Evolutionary conservation across 2,797 vertebrate genomes (phyloP), one percentile per base, ranked within the genome.

Genomic region (Chrysocyon brachyurus): DNA sequence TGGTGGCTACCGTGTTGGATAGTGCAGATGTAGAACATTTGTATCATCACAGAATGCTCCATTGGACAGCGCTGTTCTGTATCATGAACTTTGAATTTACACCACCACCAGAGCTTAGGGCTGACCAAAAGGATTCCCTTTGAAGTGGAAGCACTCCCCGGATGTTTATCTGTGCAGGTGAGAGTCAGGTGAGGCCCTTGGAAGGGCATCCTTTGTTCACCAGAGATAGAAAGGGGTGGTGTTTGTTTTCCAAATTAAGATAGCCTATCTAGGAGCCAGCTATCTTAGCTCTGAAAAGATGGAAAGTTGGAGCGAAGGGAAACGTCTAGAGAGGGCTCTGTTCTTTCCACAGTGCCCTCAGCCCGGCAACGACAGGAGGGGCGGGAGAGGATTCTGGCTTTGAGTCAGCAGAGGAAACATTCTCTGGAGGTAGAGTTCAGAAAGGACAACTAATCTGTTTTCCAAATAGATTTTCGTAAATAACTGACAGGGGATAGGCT

Each of bases 401-500:
- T 72, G 86, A 82, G 64, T 81, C 73, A 87, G 57, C 90, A 73
- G 46, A 83, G 89, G 68, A 96, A 94, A 56, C 87, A 54, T 96
- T 97, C 90, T 96, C 98, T 75, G 87, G 17, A 93, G 96, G 91
- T 56, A 81, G 59, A 88, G n/a, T 95, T 73, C 84, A 59, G 73
- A 33, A 96, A 96, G 73, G 33, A 96, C 94, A 97, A 73, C 6
- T 94, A 94, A 70, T 0, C 10, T 22, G 75, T 97, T 93, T 89
- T 90, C 63, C 78, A 79, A 85, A 36, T 21, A 96, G 72, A 77
- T 95, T 96, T 87, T 92, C 33, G 93, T 98, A 98, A 99, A 98
- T 98, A 98, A 93, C 96, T 98, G 95, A 98, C 96, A 98, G 97
- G 97, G 96, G 86, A 98, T 94, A 97, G 84, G 94, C 81, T 96